Evolutionary conservation across 2,888 invertebrate genomes (phyloP), one percentile per base, ranked within the genome.

Genomic region (Frankliniella intonsa): DNA sequence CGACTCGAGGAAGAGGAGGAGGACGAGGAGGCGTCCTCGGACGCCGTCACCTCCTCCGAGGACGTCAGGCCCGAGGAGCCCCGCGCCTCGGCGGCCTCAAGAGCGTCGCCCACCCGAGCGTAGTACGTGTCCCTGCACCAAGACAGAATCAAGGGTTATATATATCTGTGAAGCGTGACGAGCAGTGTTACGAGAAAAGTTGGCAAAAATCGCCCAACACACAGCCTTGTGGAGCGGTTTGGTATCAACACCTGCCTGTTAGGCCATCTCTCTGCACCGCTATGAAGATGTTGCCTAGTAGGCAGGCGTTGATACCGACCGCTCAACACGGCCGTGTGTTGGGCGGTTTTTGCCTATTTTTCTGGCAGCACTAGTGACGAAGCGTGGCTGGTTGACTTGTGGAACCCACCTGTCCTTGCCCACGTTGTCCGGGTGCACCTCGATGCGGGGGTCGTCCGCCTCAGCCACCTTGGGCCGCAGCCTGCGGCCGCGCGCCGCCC

Each of bases 41-140:
- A 19, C 79, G 81, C 9, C 25, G 80, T 14, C 62, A 81, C 49
- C 81, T 81, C 49, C 80, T 81, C 69, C 25, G 69, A 76, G 22
- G 69, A 76, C 25, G 69, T 76, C 22, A 76, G 69, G n/a, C 69
- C 69, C 22, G 69, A 9, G 22, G 69, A 92, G 85, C 93, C 92
- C 83, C 92, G 89, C 0, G 91, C 91, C 85, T 91, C 91, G 82
- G 90, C 89, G 88, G 82, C 83, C 83, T 81, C 25, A 14, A 9
- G 87, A 86, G 65, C 87, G 82, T 7, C 87, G 86, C 17, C 87
- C 87, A 80, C 87, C 88, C 83, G 86, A 88, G 14, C 87, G 49
- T 50, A 69, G 49, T 10, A 80, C 50, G 50, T 65, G 62, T 82
- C 82, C 22, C 81, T 79, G 27, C 27, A 19, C 14, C 14, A 50